Percentiles rank a stretch among this genome's conserved stretches.
phyloP scores from a whole-genome alignment of 1,140 invertebrate species.

The Meloidogyne floridensis region DNA sequence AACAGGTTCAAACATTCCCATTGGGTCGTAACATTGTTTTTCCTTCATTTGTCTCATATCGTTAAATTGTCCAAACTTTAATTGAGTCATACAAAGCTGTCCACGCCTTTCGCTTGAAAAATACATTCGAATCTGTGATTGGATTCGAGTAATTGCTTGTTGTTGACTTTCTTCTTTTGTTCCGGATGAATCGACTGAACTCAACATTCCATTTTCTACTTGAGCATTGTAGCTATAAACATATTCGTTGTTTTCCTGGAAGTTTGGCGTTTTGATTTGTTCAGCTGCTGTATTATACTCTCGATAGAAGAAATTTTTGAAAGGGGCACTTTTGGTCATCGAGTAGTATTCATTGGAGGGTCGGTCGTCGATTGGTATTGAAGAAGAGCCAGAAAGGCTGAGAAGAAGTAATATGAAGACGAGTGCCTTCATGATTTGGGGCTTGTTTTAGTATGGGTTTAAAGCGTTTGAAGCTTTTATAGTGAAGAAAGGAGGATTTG shows the following conservation, averaged over 20 bases:
- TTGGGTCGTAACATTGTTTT: conserved; percentile 30
- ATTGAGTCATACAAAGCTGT: conserved; percentile 32
- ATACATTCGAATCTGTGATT: conserved; percentile 37
- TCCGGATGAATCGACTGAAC: not conserved
- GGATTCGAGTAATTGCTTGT: conserved; percentile 40
- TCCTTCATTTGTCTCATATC: not conserved
- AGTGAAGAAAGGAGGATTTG: not conserved
- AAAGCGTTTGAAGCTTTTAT: not conserved
- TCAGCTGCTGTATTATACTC: not conserved
- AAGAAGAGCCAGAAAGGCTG: not conserved
- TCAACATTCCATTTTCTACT: conserved; percentile 33
- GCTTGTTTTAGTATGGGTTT: not conserved
- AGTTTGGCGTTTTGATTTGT: conserved; percentile 11
- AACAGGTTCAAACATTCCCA: conserved; percentile 31
- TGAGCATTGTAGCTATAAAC: conserved; percentile 36
- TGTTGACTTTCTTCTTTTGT: conserved; percentile 17
- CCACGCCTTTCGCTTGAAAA: conserved; percentile 38
- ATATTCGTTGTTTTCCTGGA: conserved; percentile 28
- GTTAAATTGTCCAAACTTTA: conserved; percentile 38
- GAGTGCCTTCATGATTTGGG: not conserved
- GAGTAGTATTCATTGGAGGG: not conserved
- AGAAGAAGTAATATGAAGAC: not conserved
- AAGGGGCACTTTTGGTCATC: not conserved
- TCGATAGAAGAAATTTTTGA: conserved; percentile 1
- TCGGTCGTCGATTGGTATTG: not conserved